Conservation (phyloP, 2,797 vertebrate genomes). For the Trematomus bernacchii region DNA sequence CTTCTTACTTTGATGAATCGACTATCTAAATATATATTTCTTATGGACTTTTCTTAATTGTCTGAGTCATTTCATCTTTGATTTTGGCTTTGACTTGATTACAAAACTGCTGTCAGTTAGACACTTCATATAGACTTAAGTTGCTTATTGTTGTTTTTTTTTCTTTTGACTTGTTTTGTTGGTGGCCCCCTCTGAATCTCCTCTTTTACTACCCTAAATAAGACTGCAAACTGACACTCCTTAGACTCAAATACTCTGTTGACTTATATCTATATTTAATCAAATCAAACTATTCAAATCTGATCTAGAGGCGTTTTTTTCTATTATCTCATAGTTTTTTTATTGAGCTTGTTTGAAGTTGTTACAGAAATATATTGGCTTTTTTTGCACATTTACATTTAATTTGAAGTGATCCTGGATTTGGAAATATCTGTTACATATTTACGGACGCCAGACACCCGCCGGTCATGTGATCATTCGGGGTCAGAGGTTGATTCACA, state of each 20-base stretch:
- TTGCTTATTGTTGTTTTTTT: too few relatives aligned
- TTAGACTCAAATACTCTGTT: background rate
- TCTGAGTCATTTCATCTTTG: too few relatives aligned
- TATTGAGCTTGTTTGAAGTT: background rate
- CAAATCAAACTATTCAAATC: background rate
- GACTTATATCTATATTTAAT: background rate
- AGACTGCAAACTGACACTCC: background rate
- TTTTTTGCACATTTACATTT: constrained; percentile 41
- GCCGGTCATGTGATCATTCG: background rate
- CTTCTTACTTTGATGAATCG: too few relatives aligned
- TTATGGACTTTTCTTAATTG: too few relatives aligned
- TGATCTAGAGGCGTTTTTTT: background rate
- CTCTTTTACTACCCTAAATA: background rate
- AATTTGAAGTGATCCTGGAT: constrained; percentile 7
- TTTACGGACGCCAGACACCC: constrained; percentile 52
- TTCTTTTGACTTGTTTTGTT: too few relatives aligned
- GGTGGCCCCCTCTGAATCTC: background rate
- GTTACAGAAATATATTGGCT: background rate
- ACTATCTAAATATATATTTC: too few relatives aligned
- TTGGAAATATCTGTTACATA: constrained; percentile 22
- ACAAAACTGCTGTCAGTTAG: too few relatives aligned
- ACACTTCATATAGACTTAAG: too few relatives aligned
- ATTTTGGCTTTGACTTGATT: too few relatives aligned
- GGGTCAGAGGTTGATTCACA: constrained; percentile 2
- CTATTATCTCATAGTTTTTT: background rate